phyloP scores from a whole-genome alignment of 1,140 invertebrate genomes.

The Diabrotica virgifera region DNA sequence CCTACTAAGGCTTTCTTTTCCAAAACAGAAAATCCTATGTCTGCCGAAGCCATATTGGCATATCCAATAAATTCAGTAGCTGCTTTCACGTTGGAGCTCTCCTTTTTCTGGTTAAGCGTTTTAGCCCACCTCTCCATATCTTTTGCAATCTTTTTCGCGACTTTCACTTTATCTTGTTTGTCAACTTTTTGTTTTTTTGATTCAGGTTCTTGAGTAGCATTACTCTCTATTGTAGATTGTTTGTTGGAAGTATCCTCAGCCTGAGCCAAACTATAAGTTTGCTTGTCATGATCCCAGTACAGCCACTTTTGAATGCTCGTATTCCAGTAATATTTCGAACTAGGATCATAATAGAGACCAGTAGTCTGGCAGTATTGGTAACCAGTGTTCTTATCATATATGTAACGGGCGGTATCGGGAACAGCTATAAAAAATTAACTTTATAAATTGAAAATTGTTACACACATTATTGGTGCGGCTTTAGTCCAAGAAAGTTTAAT shows the following conservation, averaged over 20 bases:
- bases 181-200: slow-evolving; percentile 59
- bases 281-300: slow-evolving; percentile 87
- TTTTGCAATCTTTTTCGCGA: slow-evolving; percentile 97
- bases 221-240: slow-evolving; percentile 32
- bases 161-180: slow-evolving; percentile 90
- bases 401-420: slow-evolving; percentile 88
- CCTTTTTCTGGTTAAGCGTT: slow-evolving; percentile 95
- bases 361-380: slow-evolving; percentile 95
- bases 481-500: too few species aligned
- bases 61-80: slow-evolving; percentile 27
- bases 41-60: slow-evolving; percentile 64
- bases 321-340: slow-evolving; percentile 92
- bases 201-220: slow-evolving; percentile 44
- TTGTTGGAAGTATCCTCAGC: slow-evolving; percentile 36
- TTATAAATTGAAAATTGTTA: background rate
- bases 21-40: slow-evolving; percentile 86
- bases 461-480: too few species aligned
- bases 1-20: slow-evolving; percentile 57
- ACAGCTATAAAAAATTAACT: slow-evolving; percentile 55
- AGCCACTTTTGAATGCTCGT: slow-evolving; percentile 85
- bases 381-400: slow-evolving; percentile 92
- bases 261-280: slow-evolving; percentile 76
- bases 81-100: slow-evolving; percentile 53
- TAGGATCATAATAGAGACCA: slow-evolving; percentile 93
- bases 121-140: slow-evolving; percentile 85